These are phyloP conservation scores for Wasmannia auropunctata DNA, from an alignment of 1,140 invertebrate species.

Conservation along the genomic window DNA sequence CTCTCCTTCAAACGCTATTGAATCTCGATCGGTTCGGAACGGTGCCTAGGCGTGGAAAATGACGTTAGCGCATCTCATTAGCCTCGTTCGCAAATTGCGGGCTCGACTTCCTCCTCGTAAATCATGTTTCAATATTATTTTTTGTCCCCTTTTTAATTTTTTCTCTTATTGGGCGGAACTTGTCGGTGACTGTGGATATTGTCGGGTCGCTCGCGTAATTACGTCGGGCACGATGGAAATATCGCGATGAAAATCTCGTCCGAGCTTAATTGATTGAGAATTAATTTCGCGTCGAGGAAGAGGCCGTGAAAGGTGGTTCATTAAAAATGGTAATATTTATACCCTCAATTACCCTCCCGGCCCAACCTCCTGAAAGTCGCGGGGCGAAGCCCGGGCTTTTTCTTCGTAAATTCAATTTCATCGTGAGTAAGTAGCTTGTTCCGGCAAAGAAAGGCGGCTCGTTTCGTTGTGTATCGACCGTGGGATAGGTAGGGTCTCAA, in stretches of 20 bases:
- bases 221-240: conserved; percentile 65
- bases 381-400: conserved; percentile 55
- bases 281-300: conserved; percentile 54
- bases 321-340: conserved; percentile 71
- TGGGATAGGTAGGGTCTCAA: conserved; percentile 12
- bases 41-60: conserved; percentile 50
- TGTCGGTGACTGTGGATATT: conserved; percentile 44
- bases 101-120: conserved; percentile 54
- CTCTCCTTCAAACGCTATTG: not conserved
- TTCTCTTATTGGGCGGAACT: not conserved
- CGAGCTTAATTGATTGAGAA: conserved; percentile 61
- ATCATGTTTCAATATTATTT: conserved; percentile 54
- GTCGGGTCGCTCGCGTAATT: conserved; percentile 58
- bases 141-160: not conserved
- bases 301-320: conserved; percentile 43
- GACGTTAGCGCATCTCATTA: conserved; percentile 55
- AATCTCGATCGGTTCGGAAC: conserved; percentile 6
- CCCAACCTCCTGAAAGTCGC: conserved; percentile 49
- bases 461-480: conserved; percentile 50
- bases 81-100: conserved; percentile 51
- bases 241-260: conserved; percentile 64
- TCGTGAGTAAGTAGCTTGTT: conserved; percentile 62
- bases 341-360: conserved; percentile 57
- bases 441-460: conserved; percentile 27
- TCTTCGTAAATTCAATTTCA: conserved; percentile 67